Percentiles rank a stretch among this genome's conserved stretches.
Conservation (phyloP, 2,113 vertebrate genomes). For the Mustela nigripes region DNA sequence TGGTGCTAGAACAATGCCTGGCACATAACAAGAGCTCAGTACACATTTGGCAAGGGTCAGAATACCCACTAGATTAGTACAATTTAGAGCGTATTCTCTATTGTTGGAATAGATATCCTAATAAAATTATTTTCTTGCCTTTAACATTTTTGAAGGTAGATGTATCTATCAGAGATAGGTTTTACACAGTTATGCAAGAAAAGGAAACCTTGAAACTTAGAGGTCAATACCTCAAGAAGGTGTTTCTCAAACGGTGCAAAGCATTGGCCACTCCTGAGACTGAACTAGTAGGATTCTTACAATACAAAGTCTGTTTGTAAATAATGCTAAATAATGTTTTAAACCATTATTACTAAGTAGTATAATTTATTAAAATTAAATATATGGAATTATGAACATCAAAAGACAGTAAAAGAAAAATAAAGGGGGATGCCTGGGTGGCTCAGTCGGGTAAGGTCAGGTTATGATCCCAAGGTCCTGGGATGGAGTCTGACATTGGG, state of each 20-base stretch:
- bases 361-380: slow-evolving; percentile 1
- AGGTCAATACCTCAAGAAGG: not conserved
- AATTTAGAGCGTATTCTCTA: not conserved
- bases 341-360: not conserved
- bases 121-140: not conserved
- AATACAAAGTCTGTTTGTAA: not conserved
- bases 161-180: not conserved
- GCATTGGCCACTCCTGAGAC: not conserved
- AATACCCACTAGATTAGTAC: not conserved
- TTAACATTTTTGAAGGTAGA: slow-evolving; percentile 26
- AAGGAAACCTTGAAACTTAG: not conserved
- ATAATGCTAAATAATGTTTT: not conserved
- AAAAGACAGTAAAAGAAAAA: not conserved
- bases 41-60: not conserved
- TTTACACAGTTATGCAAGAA: not conserved
- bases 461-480: too few species aligned
- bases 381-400: slow-evolving; percentile 6
- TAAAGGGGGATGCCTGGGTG: not conserved
- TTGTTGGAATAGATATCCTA: not conserved
- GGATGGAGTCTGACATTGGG: too few species aligned
- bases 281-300: not conserved
- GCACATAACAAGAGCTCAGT: not conserved
- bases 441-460: too few species aligned
- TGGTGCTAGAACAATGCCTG: not conserved
- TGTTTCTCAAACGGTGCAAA: not conserved